Evolutionary conservation across 2,797 vertebrate species (phyloP).

Genomic region (Iguana delicatissima): DNA sequence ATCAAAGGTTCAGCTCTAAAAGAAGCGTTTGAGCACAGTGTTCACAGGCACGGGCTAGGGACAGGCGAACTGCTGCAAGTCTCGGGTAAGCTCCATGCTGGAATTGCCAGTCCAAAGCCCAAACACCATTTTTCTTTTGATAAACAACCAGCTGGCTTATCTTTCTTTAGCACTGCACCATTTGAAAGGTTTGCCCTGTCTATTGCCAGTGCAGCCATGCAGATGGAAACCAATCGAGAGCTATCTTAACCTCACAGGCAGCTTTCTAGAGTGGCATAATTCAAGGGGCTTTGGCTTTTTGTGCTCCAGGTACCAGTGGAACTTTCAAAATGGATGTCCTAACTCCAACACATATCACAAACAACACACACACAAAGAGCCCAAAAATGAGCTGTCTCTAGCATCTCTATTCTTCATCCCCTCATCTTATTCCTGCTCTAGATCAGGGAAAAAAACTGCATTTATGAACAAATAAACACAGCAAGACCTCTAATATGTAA

Average conservation of each 20-base stretch:
- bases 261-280: too few species aligned
- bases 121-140: neutral
- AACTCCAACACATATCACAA: neutral
- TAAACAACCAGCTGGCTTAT: neutral
- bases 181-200: neutral
- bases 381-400: neutral
- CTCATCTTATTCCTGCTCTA: neutral
- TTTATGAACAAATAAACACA: too few species aligned
- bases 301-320: neutral
- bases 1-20: slow-evolving; percentile 89
- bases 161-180: neutral
- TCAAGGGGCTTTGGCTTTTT: neutral
- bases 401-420: neutral
- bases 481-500: too few species aligned
- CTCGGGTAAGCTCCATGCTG: slow-evolving; percentile 81
- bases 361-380: neutral
- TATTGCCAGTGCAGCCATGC: too few species aligned
- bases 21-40: slow-evolving; percentile 89
- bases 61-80: slow-evolving; percentile 94
- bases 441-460: too few species aligned
- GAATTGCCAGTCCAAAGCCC: neutral
- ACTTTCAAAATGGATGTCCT: neutral
- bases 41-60: slow-evolving; percentile 83
- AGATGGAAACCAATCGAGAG: neutral
- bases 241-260: neutral